Percentiles rank a stretch among this genome's conserved stretches.
Conservation (phyloP, 2,797 vertebrate genomes). For the Rhinichthys osculus region DNA sequence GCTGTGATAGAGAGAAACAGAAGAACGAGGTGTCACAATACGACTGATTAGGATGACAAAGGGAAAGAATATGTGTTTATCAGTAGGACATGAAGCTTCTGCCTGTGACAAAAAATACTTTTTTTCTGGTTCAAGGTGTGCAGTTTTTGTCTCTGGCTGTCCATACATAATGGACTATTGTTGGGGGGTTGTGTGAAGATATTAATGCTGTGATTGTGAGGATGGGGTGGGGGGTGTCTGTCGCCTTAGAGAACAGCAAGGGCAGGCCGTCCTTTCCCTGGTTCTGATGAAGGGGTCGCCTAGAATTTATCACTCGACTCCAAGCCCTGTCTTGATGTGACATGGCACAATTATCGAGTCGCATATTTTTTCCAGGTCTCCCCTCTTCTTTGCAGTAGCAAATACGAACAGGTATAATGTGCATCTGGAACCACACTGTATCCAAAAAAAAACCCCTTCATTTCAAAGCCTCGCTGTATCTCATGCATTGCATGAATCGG, state of each 20-base stretch:
- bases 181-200: conserved; percentile 77
- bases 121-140: conserved; percentile 79
- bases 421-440: not conserved
- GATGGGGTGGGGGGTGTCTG: conserved; percentile 62
- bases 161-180: conserved; percentile 82
- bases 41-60: conserved; percentile 76
- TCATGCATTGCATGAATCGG: not conserved
- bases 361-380: conserved; percentile 58
- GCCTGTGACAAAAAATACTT: conserved; percentile 59
- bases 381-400: conserved; percentile 54
- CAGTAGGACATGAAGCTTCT: conserved; percentile 38
- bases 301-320: conserved; percentile 74
- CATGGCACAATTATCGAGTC: conserved; percentile 57
- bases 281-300: conserved; percentile 78
- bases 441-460: not conserved
- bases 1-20: conserved; percentile 69
- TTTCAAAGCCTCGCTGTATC: not conserved
- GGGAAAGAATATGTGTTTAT: conserved; percentile 66
- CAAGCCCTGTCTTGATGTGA: conserved; percentile 46
- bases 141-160: conserved; percentile 76
- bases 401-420: conserved; percentile 55
- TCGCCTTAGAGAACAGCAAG: conserved; percentile 78
- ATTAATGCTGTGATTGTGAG: conserved; percentile 75
- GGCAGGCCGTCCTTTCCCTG: conserved; percentile 74
- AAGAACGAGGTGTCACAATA: conserved; percentile 3